Evolutionary conservation across 2,113 vertebrate species (phyloP), one percentile per base, ranked within the genome.

Genomic region (Forbesichthys papilliferus): DNA sequence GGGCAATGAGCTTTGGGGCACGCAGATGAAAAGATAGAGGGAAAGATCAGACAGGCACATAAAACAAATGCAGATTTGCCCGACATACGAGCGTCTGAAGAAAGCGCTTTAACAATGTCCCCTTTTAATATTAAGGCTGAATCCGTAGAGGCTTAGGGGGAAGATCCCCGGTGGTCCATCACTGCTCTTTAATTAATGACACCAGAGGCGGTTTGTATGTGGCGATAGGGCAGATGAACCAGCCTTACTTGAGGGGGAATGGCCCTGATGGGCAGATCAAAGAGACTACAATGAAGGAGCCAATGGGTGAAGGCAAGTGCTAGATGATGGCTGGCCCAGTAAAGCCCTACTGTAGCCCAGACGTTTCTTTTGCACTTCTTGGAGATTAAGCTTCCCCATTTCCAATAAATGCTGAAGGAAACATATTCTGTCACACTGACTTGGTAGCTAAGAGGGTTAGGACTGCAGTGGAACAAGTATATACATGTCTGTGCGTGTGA

Each of bases 111-210:
- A 82, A 79, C 71, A 68, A 69, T 65, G 69, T 36, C 63, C 83
- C 80, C 84, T 93, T 61, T 89, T 87, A 89, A 86, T 89, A 85
- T 89, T 74, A 16, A 84, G 89, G 87, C 89, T 87, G 93, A 87
- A 93, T 92, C 81, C 83, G 74, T 53, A 13, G 75, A 69, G 85
- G 79, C 1, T 11, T 66, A 73, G 77, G 85, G 81, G 85, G 79
- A 90, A 89, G 90, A 90, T 80, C 84, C 76, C 70, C 69, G 52
- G 51, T 78, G 82, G 75, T 83, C 65, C 71, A 79, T 86, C 83
- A 86, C 73, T 89, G 83, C 71, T 79, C 79, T 82, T 66, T 87
- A 90, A 90, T 92, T 87, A 90, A 86, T 60, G 69, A 73, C 64
- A 58, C 81, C 87, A 82, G 86, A 88, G 87, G 92, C 36, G 55